Base-by-base conservation (phyloP, 1,140 invertebrate species). In the Drosophila dunni region DNA sequence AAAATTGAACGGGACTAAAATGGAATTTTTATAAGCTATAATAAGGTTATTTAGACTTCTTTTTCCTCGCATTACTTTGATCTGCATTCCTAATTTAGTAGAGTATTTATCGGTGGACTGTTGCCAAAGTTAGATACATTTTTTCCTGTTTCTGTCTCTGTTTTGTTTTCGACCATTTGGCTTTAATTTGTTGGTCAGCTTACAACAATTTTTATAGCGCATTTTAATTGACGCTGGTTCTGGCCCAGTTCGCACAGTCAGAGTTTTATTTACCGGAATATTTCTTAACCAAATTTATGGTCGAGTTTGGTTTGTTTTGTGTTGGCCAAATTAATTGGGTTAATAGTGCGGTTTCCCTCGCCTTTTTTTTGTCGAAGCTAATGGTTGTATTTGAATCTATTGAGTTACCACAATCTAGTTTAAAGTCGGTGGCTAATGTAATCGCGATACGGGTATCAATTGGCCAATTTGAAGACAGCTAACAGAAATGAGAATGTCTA, bases 181-280 rank as follows among this genome's bases (percentile, higher is more conserved):
- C 70, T 63, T 74, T 68, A 68, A 78, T 74, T 78, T 69, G 57
- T 73, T 75, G 66, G 62, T 46, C 76, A 62, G 72, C 72, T 75
- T 61, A 70, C 54, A 58, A 56, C 53, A 56, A 62, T 70, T 71
- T 75, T 78, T 75, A 62, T 66, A 44, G 44, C 33, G 34, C 66
- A 40, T 66, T 78, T 71, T 71, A 78, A 78, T 78, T 71, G 72
- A 57, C 54, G 66, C 56, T 62, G 62, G 48, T 72, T 62, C 67
- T 56, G 54, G n/a, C 46, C 45, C 44, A 58, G 36, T 57, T 45
- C 46, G 57, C 34, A 45, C 24, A 36, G 29, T 13, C 64, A 38
- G 34, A n/a, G 48, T 63, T 69, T 69, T 74, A 74, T 62, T 69
- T 69, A 29, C 34, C 51, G 17, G 10, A 63, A 74, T 69, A 44